Evolutionary conservation across 1,140 invertebrate species (phyloP).

Genomic region (Thaumatotibia leucotreta): DNA sequence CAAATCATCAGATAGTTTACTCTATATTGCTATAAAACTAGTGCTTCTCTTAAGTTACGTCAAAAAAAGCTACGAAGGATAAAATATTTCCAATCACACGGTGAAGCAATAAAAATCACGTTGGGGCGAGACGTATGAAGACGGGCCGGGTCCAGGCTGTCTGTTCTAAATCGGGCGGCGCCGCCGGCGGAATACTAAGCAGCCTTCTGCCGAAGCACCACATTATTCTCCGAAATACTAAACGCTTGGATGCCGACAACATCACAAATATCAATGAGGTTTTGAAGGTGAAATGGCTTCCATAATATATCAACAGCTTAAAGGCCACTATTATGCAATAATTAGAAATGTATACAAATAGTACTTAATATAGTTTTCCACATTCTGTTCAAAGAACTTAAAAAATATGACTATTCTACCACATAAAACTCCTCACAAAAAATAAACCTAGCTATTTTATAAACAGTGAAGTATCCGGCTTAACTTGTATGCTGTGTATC

Average conservation of each 20-base stretch:
- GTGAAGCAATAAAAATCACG: constrained; percentile 11
- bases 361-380: too few relatives aligned
- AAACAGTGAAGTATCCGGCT: too few relatives aligned
- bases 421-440: too few relatives aligned
- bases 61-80: not conserved
- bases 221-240: constrained; percentile 2
- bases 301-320: too few relatives aligned
- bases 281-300: too few relatives aligned
- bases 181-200: constrained; percentile 1
- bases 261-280: not conserved
- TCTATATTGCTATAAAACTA: too few relatives aligned
- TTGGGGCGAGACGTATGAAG: constrained; percentile 1
- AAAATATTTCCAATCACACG: constrained; percentile 8
- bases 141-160: not conserved
- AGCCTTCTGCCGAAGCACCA: not conserved
- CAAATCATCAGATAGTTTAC: constrained; percentile 22
- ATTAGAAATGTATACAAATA: too few relatives aligned
- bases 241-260: not conserved
- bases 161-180: constrained; percentile 1
- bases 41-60: not conserved
- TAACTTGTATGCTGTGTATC: too few relatives aligned
- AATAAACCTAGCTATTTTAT: too few relatives aligned
- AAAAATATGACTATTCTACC: too few relatives aligned
- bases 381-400: too few relatives aligned
- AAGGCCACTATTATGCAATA: too few relatives aligned